Base-by-base conservation (phyloP, 2,113 vertebrate species). In the Mormyrus iriodes region DNA sequence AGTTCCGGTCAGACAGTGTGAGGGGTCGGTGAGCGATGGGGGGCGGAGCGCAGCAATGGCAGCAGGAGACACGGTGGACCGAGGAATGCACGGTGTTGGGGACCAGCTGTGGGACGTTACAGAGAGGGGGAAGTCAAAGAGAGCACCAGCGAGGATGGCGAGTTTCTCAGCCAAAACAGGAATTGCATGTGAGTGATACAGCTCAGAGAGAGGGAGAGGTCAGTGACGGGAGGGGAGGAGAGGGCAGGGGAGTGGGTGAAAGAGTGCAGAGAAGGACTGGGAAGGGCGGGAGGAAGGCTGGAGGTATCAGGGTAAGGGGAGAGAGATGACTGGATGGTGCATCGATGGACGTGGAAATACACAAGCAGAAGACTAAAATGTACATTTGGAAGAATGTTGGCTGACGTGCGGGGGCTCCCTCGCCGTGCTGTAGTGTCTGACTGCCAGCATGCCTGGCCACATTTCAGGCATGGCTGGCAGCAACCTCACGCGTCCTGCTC, bases 181-280 rank as follows among this genome's bases (percentile, higher is more conserved):
- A 65, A 58, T 19, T 65, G 17, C 84, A 42, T 88, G 61, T 24
- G 21, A 31, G 84, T 3, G 4, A 52, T 31, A 51, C 85, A 85
- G 6, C 52, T 51, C 85, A 85, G 76, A 89, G 85, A 89, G 89
- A 90, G 89, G 65, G 88, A 55, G 49, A 89, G 61, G 88, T 24
- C 19, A 48, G 82, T 51, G 61, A 12, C 1, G 12, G 61, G 27
- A 69, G 58, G 58, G 55, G 73, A 73, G 31, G 4, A 76, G 27
- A 39, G 15, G 13, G 39, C 4, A 82, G 76, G 39, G 49, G 86
- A 86, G 24, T 3, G n/a, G n/a, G n/a, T 52, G 85, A 4, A 53
- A 19, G 49, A 39, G 27, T 35, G 85, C 31, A 55, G 31, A 24
- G 51, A 17, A 53, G 31, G 31, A 31, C 51, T 86, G 35, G 39